Evolutionary conservation across 2,797 vertebrate genomes (phyloP).

Genomic region (Chaetophractus vellerosus): DNA sequence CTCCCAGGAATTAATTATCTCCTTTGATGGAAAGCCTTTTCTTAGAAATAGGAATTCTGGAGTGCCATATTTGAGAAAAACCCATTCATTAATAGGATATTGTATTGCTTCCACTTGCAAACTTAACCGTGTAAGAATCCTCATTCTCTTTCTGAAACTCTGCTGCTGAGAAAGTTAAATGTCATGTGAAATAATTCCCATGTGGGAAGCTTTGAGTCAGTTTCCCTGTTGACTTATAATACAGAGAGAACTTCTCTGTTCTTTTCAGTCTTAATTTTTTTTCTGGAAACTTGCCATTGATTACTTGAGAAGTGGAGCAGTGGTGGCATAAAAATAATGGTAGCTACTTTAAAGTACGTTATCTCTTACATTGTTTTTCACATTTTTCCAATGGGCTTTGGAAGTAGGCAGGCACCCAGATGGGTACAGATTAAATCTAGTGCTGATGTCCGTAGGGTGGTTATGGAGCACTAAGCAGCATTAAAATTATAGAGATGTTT

Average conservation of each 20-base stretch:
- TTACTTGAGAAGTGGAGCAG: not conserved
- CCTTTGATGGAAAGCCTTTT: not conserved
- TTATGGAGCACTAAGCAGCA: too few relatives aligned
- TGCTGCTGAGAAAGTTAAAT: not conserved
- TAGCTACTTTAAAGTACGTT: not conserved
- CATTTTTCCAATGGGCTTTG: too few relatives aligned
- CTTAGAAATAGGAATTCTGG: not conserved
- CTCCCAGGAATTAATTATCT: not conserved
- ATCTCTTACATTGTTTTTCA: not conserved
- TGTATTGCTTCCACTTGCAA: not conserved
- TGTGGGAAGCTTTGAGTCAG: not conserved
- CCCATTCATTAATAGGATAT: not conserved
- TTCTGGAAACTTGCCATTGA: not conserved
- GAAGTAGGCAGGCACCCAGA: not conserved
- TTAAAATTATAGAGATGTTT: too few relatives aligned
- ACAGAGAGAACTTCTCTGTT: not conserved
- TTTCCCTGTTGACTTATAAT: too few relatives aligned
- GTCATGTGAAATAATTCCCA: not conserved
- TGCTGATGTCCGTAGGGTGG: too few relatives aligned
- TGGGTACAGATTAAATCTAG: too few relatives aligned
- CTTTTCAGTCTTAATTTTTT: not conserved
- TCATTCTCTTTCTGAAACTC: not conserved
- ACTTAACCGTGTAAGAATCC: not conserved
- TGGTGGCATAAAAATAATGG: not conserved
- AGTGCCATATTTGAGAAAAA: not conserved